Conservation (phyloP, 2,888 invertebrate species). For the Heliconius charithonia region DNA sequence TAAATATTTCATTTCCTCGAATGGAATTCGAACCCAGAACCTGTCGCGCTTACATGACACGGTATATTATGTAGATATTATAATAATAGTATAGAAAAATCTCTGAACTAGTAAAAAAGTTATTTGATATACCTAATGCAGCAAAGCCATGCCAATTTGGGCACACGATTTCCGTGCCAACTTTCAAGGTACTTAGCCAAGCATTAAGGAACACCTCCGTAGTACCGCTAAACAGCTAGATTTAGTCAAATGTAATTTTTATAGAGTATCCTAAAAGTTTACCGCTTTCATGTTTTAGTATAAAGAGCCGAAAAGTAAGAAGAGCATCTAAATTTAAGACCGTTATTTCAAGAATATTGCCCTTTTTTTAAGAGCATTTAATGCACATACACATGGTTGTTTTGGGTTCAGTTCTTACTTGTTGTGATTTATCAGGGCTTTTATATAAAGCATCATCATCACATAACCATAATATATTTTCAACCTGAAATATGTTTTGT, state of each 20-base stretch:
- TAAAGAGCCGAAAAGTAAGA: not conserved
- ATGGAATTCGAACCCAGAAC: too few relatives aligned
- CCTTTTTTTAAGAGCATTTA: too few relatives aligned
- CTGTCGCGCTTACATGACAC: too few relatives aligned
- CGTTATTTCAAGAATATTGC: not conserved
- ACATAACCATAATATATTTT: too few relatives aligned
- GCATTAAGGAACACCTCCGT: constrained; percentile 62
- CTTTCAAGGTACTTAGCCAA: constrained; percentile 65
- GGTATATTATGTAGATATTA: too few relatives aligned
- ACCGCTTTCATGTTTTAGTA: not conserved
- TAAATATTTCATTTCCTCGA: too few relatives aligned
- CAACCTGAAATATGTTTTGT: too few relatives aligned
- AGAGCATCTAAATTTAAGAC: not conserved
- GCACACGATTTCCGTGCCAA: constrained; percentile 64
- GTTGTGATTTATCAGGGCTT: too few relatives aligned
- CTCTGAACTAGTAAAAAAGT: not conserved
- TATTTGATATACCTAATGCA: constrained; percentile 1
- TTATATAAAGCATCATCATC: too few relatives aligned
- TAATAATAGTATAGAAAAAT: too few relatives aligned
- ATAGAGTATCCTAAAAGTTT: not conserved
- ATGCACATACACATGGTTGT: too few relatives aligned
- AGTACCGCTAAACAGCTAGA: constrained; percentile 48
- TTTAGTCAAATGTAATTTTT: constrained; percentile 30
- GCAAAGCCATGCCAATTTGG: constrained; percentile 54
- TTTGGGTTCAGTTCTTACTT: too few relatives aligned